Percentiles rank a stretch among this genome's conserved stretches.
phyloP scores from a whole-genome alignment of 2,888 invertebrate species.

The Eristalis pertinax region DNA sequence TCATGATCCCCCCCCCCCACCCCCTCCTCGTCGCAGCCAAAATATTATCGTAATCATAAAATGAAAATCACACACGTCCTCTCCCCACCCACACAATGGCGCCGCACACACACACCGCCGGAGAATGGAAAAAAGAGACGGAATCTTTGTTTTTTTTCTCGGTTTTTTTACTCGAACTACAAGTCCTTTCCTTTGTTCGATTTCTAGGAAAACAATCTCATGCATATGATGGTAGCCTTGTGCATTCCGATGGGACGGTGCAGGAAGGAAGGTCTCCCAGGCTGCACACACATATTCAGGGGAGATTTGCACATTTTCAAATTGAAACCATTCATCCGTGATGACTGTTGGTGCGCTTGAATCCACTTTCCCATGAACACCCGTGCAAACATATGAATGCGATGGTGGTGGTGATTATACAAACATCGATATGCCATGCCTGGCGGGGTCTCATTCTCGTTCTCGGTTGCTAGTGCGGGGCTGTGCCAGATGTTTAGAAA shows the following conservation, averaged over 20 bases:
- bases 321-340: constrained; percentile 60
- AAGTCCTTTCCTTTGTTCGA: constrained; percentile 20
- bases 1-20: constrained; percentile 43
- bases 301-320: constrained; percentile 50
- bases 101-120: background rate
- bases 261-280: background rate
- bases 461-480: background rate
- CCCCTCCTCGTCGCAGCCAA: no score
- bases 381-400: background rate
- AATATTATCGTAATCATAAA: constrained; percentile 66
- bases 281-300: constrained; percentile 18
- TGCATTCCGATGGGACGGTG: background rate
- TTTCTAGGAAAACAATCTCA: constrained; percentile 11
- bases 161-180: background rate
- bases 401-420: background rate
- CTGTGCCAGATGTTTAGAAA: background rate
- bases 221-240: constrained; percentile 12
- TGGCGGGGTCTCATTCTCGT: background rate
- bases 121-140: background rate
- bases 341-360: constrained; percentile 56
- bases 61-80: constrained; percentile 52
- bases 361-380: constrained; percentile 16
- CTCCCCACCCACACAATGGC: background rate
- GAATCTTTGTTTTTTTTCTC: background rate
- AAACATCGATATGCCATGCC: background rate